These are phyloP conservation scores for Lepus oiostolus DNA, from an alignment of 2,797 vertebrate species.

Conservation along the genomic window DNA sequence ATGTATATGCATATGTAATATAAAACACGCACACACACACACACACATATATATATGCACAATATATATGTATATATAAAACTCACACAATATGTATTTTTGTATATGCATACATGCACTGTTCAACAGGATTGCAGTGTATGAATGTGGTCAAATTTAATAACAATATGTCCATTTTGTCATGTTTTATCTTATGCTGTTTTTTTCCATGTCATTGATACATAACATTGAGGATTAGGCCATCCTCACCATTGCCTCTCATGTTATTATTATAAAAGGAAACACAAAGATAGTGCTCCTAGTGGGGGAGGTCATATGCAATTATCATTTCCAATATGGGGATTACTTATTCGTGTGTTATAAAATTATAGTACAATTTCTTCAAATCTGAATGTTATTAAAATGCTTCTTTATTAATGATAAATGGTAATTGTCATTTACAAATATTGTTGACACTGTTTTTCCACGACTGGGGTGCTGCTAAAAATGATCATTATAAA, in stretches of 20 bases:
- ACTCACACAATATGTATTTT: background rate
- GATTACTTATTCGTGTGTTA: background rate
- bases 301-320: background rate
- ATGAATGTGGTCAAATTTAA: background rate
- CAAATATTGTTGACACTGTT: background rate
- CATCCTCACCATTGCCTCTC: background rate
- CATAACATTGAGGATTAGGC: background rate
- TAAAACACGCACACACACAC: too few relatives aligned
- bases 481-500: background rate
- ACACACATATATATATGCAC: too few relatives aligned
- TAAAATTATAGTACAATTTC: background rate
- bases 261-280: background rate
- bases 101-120: fast-evolving
- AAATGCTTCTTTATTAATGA: background rate
- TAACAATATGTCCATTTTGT: background rate
- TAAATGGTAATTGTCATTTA: background rate
- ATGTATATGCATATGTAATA: background rate
- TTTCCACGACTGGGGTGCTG: background rate
- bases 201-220: background rate
- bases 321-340: background rate
- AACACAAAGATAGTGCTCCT: background rate
- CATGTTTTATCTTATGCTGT: background rate
- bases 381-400: background rate
- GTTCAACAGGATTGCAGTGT: background rate
- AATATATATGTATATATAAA: background rate